Conservation (phyloP, 2,113 vertebrate species). For the Oryzias celebensis region DNA sequence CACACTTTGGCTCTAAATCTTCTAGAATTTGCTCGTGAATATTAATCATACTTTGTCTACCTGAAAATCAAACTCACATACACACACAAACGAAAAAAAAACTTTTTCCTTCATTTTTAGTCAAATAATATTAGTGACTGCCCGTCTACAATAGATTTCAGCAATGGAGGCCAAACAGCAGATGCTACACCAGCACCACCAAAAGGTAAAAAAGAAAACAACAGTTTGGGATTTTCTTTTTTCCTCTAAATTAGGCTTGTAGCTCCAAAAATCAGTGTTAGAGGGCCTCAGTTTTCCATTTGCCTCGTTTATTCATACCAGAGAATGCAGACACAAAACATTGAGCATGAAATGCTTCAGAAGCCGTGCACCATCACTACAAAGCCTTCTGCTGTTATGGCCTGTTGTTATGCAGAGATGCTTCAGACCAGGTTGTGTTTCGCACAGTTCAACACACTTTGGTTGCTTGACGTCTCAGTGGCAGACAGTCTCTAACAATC, state of each 20-base stretch:
- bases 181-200: constrained; percentile 76
- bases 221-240: constrained; percentile 12
- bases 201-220: constrained; percentile 59
- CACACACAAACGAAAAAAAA: constrained; percentile 17
- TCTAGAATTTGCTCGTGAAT: constrained; percentile 45
- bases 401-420: constrained; percentile 34
- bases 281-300: constrained; percentile 48
- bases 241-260: constrained; percentile 27
- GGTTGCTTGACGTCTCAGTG: constrained; percentile 64
- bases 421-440: constrained; percentile 44
- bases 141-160: constrained; percentile 22
- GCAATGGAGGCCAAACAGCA: background rate
- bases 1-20: constrained; percentile 37
- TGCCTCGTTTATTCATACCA: constrained; percentile 56
- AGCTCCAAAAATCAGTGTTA: constrained; percentile 64
- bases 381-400: constrained; percentile 71
- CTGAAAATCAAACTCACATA: constrained; percentile 31
- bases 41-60: constrained; percentile 52
- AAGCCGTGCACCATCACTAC: constrained; percentile 54
- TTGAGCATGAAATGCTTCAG: constrained; percentile 29
- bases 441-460: constrained; percentile 41
- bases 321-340: constrained; percentile 33
- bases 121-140: constrained; percentile 58
- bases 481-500: constrained; percentile 64
- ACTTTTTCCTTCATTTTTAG: constrained; percentile 56